A percentile compares a stretch with the other conserved stretches of the same genome.
These are phyloP conservation scores for Nycticryphes semicollaris DNA, from an alignment of 2,113 vertebrate genomes.

Conservation along the genomic window DNA sequence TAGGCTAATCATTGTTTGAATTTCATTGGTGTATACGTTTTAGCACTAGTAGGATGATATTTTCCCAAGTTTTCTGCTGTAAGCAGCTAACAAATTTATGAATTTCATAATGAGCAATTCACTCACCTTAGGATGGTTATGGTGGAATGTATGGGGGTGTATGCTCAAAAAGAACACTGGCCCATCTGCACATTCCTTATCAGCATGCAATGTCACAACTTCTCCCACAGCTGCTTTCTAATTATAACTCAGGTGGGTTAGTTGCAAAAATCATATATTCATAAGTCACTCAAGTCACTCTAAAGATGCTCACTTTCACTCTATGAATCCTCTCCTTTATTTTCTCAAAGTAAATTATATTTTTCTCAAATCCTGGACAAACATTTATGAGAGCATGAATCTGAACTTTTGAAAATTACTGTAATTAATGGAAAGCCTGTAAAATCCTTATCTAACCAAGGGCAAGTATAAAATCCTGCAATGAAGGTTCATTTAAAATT, in stretches of 20 bases:
- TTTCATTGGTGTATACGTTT: background rate
- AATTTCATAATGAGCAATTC: background rate
- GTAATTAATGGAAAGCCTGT: background rate
- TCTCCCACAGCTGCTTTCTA: conserved; percentile 5
- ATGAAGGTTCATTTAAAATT: background rate
- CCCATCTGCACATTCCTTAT: background rate
- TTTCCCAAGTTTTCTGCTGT: background rate
- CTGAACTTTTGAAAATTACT: background rate
- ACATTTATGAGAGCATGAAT: background rate
- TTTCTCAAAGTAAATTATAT: background rate
- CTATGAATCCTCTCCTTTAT: background rate
- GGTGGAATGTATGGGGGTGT: background rate
- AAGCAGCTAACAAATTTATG: background rate
- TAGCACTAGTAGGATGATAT: background rate
- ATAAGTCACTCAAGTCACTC: conserved; percentile 1
- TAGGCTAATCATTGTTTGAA: background rate
- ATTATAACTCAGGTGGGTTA: background rate
- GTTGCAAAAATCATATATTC: conserved; percentile 5
- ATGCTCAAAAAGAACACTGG: background rate
- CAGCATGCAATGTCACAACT: background rate
- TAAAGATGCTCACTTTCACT: background rate
- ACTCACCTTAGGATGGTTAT: background rate
- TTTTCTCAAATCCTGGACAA: background rate
- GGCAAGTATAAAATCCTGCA: background rate
- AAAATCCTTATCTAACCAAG: background rate